Evolutionary conservation across 2,797 vertebrate genomes (phyloP).

Genomic region (Sebastes kiyomatsui): DNA sequence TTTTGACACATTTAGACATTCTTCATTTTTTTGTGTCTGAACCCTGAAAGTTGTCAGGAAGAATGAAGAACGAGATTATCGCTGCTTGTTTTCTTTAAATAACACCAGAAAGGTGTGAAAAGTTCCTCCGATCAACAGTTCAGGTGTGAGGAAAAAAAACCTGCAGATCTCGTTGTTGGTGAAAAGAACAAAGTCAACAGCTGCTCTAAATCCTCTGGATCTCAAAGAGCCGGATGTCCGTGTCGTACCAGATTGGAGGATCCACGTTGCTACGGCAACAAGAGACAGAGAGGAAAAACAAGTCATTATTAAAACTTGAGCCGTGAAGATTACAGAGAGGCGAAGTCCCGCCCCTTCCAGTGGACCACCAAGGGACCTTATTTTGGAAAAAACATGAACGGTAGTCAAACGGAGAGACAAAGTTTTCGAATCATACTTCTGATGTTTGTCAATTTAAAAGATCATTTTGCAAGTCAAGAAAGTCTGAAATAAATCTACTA

Average conservation of each 20-base stretch:
- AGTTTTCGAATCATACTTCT: too few species aligned
- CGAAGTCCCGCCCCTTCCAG: too few species aligned
- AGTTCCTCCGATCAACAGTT: background rate
- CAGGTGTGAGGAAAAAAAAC: background rate
- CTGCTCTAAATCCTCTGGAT: conserved; percentile 92
- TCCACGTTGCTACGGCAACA: conserved; percentile 89
- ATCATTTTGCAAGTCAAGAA: too few species aligned
- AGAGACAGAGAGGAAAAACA: background rate
- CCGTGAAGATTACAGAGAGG: background rate
- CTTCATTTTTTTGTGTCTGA: background rate
- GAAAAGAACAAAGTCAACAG: background rate
- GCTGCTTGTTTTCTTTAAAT: background rate
- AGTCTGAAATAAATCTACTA: too few species aligned
- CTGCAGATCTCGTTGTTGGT: background rate
- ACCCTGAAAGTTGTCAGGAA: background rate
- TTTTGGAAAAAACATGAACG: too few species aligned
- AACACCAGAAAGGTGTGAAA: background rate
- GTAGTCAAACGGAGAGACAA: too few species aligned
- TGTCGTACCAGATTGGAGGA: conserved; percentile 98
- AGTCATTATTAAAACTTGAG: background rate
- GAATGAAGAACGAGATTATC: background rate
- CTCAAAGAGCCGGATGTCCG: conserved; percentile 95
- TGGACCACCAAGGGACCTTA: too few species aligned
- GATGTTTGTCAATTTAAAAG: too few species aligned
- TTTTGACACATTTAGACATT: background rate